Base-by-base conservation (phyloP, 2,113 vertebrate species). In the Tragulus kanchil region DNA sequence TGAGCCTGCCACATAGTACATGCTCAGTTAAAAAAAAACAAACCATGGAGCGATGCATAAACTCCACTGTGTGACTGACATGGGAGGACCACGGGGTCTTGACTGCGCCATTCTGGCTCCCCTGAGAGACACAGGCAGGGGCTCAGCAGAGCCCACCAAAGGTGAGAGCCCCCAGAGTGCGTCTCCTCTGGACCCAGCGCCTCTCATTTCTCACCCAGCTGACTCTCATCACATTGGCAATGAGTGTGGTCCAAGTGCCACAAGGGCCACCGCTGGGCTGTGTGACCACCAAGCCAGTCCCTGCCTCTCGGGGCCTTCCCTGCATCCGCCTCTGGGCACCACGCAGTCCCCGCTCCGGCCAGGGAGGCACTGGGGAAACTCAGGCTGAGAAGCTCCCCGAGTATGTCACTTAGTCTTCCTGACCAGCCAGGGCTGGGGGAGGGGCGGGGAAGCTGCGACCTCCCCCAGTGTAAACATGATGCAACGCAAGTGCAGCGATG, bases 1-100 rank as follows among this genome's bases (percentile, higher is more conserved):
- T 36, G 61, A 61, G 67, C 50, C 71, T 6, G 58, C n/a, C 28
- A 59, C 48, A 4, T 0, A 31, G 36, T 16, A 21, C 77, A 52
- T 19, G 50, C 48, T 67, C 73, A 45, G 0, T n/a, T 26, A 87
- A 84, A 50, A 50, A 23, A 50, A 75, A 48, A 23, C 21, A 78
- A 54, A 11, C 4, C 1, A 21, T 6, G 31, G 56, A 2, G 21
- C 1, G 58, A 3, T 1, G 2, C 23, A n/a, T 0, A 15, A n/a
- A 6, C 3, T 7, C 58, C 52, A n/a, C 65, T 14, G 2, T 2
- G 3, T 13, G 64, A 15, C 42, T 0, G 3, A 42, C 45, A 9
- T 14, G 16, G 58, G 28, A 48, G 45, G 28, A 45, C 26, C 42
- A 50, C 7, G 48, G n/a, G n/a, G 6, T 52, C 42, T 48, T 26